These are phyloP conservation scores for Axinella damicornis DNA, from an alignment of 37 sponge, comb jelly and placozoan genomes.

Conservation along the genomic window DNA sequence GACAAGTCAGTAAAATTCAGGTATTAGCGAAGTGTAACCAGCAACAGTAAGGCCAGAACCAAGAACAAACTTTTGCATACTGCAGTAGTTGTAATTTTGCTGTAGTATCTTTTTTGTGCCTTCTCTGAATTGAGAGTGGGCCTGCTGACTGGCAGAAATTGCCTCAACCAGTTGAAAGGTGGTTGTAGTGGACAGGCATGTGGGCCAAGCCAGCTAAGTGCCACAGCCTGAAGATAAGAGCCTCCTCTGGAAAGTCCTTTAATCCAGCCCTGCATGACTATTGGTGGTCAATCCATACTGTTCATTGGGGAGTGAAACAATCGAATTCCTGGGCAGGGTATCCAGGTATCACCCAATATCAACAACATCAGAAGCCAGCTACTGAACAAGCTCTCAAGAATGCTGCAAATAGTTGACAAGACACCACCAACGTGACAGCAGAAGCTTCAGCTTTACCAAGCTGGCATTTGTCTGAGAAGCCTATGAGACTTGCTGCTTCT, in stretches of 20 bases:
- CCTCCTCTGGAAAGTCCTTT: conserved; percentile 6
- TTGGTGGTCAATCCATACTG: conserved; percentile 19
- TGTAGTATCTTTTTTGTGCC: too few species aligned
- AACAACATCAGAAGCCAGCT: too few species aligned
- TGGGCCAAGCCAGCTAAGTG: conserved; percentile 34
- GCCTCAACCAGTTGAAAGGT: conserved; percentile 1
- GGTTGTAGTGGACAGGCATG: conserved; percentile 34
- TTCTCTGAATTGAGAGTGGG: too few species aligned
- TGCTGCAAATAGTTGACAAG: conserved; percentile 4
- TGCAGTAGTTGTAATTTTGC: too few species aligned
- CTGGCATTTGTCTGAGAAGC: not conserved
- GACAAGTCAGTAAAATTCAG: too few species aligned
- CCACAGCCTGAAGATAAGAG: conserved; percentile 10
- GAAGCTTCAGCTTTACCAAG: not conserved
- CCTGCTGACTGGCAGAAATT: conserved; percentile 34
- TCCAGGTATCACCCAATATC: not conserved
- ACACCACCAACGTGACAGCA: not conserved
- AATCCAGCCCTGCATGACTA: conserved; percentile 16
- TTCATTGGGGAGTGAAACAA: not conserved
- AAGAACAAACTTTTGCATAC: too few species aligned
- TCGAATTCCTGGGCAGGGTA: not conserved
- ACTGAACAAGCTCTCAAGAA: not conserved
- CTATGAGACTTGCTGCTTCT: not conserved
- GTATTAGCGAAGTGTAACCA: too few species aligned
- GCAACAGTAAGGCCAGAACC: too few species aligned